Percentiles rank a stretch among this genome's conserved stretches.
Conservation (phyloP, 2,113 vertebrate species). For the Oreochromis niloticus region DNA sequence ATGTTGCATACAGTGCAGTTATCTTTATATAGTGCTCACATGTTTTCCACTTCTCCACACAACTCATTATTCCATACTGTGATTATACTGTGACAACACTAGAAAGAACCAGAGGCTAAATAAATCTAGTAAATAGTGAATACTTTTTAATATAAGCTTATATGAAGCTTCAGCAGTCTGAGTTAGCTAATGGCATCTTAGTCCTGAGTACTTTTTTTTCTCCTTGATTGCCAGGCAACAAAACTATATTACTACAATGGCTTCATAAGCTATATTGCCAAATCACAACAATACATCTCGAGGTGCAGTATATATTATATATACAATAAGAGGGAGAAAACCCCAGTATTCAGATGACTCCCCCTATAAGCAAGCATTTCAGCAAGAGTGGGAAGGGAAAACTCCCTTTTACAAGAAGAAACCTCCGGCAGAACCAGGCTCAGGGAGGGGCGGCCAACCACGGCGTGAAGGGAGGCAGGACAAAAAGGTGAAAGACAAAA, state of each 20-base stretch:
- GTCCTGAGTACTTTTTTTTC: not conserved
- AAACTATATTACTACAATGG: not conserved
- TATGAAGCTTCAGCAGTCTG: not conserved
- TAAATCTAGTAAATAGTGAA: not conserved
- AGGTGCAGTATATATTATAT: not conserved
- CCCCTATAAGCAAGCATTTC: not conserved
- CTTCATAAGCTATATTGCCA: not conserved
- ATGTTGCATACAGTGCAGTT: not conserved
- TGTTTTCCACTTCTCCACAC: not conserved
- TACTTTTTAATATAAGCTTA: not conserved
- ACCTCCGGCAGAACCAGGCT: not conserved
- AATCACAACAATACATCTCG: not conserved
- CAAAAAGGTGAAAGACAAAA: not conserved
- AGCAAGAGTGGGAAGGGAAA: not conserved
- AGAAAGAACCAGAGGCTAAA: not conserved
- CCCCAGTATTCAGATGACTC: not conserved
- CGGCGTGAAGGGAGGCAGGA: not conserved
- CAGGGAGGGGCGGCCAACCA: accelerated
- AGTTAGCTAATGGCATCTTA: not conserved
- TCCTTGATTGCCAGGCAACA: not conserved
- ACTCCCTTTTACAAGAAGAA: not conserved
- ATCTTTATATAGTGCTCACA: not conserved
- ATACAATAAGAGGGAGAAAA: not conserved
- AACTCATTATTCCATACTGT: not conserved
- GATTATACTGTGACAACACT: not conserved